These are phyloP conservation scores for Cheilosia impressa DNA, from an alignment of 2,888 invertebrate genomes.

Conservation along the genomic window DNA sequence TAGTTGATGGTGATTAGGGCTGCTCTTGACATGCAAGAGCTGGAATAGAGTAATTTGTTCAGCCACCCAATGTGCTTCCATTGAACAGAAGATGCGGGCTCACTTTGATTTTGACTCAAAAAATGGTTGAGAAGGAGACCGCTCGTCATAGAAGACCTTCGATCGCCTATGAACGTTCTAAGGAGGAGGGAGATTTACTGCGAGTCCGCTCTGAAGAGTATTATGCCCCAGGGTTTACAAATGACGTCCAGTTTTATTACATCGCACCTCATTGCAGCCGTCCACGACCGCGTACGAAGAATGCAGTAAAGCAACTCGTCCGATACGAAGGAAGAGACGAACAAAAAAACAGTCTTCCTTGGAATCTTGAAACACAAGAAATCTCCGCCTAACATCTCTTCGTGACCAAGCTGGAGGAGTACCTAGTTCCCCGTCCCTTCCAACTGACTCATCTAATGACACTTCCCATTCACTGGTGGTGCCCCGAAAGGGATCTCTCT, in stretches of 20 bases:
- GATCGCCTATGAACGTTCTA: not conserved
- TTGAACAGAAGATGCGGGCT: not conserved
- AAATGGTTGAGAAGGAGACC: too few species aligned
- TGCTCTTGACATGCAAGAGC: not conserved
- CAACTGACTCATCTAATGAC: slow-evolving; percentile 35
- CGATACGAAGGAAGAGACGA: not conserved
- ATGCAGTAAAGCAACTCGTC: slow-evolving; percentile 49
- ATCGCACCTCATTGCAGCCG: slow-evolving; percentile 7
- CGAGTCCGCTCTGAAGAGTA: not conserved
- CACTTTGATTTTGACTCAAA: too few species aligned
- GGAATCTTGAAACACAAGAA: slow-evolving; percentile 48
- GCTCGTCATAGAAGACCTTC: too few species aligned
- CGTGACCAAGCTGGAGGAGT: slow-evolving; percentile 41
- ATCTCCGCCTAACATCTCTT: slow-evolving; percentile 47
- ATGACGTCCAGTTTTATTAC: slow-evolving; percentile 7
- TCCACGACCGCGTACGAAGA: slow-evolving; percentile 18
- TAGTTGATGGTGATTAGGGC: slow-evolving; percentile 10
- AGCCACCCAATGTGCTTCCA: not conserved
- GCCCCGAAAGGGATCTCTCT: slow-evolving; percentile 24
- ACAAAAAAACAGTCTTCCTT: slow-evolving; percentile 1
- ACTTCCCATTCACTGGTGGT: not conserved
- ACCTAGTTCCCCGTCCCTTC: not conserved
- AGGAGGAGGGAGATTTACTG: not conserved
- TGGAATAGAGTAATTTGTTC: slow-evolving; percentile 36
- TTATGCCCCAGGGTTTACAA: not conserved